Conservation (phyloP, 1,140 invertebrate species). For the Delia radicum region DNA sequence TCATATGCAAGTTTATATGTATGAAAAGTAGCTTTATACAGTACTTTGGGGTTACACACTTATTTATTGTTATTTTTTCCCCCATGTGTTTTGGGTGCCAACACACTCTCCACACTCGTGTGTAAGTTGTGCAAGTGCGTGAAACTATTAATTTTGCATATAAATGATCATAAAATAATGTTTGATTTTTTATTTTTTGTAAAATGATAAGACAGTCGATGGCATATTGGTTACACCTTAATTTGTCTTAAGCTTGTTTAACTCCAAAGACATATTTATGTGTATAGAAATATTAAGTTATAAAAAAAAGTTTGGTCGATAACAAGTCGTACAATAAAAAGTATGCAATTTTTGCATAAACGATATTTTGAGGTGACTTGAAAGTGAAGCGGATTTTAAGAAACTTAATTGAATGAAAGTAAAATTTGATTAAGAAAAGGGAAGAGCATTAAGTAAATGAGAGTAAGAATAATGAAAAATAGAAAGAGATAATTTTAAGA, state of each 20-base stretch:
- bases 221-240: slow-evolving; percentile 15
- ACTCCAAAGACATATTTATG: not conserved
- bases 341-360: not conserved
- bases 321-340: not conserved
- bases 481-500: too few relatives aligned
- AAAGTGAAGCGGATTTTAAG: slow-evolving; percentile 18
- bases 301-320: not conserved
- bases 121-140: not conserved
- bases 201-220: not conserved
- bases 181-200: not conserved
- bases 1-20: not conserved
- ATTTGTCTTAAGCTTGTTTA: slow-evolving; percentile 12
- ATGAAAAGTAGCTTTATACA: not conserved
- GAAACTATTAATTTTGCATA: slow-evolving; percentile 23
- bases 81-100: not conserved
- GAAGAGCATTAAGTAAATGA: too few relatives aligned
- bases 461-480: too few relatives aligned
- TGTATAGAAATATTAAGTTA: not conserved
- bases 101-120: too few relatives aligned
- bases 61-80: too few relatives aligned
- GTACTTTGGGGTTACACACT: not conserved
- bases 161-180: slow-evolving; percentile 12
- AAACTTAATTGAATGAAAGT: not conserved
- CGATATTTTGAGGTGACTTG: not conserved
- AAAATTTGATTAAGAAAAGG: too few relatives aligned